phyloP scores from a whole-genome alignment of 2,888 invertebrate genomes.

The Scaptomyza parva region DNA sequence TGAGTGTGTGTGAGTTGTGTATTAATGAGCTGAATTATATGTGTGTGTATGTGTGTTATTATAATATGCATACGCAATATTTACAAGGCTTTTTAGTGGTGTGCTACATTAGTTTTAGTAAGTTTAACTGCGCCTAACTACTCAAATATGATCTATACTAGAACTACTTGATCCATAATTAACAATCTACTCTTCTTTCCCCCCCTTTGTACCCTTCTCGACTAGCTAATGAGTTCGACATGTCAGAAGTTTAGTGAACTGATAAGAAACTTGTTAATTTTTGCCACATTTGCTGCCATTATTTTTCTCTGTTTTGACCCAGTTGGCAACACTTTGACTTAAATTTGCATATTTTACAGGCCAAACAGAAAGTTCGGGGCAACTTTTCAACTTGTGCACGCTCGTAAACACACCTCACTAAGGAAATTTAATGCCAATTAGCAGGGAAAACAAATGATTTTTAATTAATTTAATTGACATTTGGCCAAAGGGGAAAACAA shows the following conservation, averaged over 20 bases:
- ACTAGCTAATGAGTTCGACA: constrained; percentile 31
- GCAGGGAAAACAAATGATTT: constrained; percentile 59
- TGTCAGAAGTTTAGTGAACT: constrained; percentile 26
- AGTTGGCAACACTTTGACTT: constrained; percentile 28
- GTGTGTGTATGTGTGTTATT: constrained; percentile 32
- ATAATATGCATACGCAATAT: constrained; percentile 41
- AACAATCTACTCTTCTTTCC: constrained; percentile 19
- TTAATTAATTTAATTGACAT: constrained; percentile 70
- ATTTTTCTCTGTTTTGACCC: constrained; percentile 21
- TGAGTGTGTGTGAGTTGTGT: constrained; percentile 32
- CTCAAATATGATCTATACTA: too few species aligned
- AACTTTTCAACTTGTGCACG: background rate
- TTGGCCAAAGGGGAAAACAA: background rate
- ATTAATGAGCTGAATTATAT: constrained; percentile 16
- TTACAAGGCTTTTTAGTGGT: constrained; percentile 38
- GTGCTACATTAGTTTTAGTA: constrained; percentile 32
- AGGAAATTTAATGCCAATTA: constrained; percentile 62
- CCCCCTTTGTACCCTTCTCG: background rate
- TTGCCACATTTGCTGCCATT: constrained; percentile 26
- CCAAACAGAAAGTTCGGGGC: constrained; percentile 1
- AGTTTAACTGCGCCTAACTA: constrained; percentile 25
- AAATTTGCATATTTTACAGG: constrained; percentile 44
- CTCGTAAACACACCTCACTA: constrained; percentile 42
- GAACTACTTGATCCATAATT: constrained; percentile 29
- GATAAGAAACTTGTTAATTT: constrained; percentile 6